Conservation (phyloP, 2,888 invertebrate genomes). For the Eubasilissa splendida region DNA sequence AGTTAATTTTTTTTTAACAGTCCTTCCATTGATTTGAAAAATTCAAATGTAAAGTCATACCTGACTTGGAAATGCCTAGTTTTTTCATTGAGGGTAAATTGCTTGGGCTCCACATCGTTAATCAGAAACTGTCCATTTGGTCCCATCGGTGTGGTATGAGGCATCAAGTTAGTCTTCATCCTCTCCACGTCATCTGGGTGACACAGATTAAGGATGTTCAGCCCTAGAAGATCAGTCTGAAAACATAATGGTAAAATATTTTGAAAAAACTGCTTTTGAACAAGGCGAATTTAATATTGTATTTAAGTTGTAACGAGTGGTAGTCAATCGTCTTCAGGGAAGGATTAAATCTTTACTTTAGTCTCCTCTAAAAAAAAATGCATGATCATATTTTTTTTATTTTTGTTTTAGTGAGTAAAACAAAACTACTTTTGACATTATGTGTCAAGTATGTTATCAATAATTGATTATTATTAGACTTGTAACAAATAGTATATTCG, state of each 20-base stretch:
- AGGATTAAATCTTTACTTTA: too few species aligned
- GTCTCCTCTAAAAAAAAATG: too few species aligned
- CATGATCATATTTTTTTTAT: too few species aligned
- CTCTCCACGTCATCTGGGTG: slow-evolving; percentile 82
- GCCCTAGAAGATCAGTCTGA: slow-evolving; percentile 86
- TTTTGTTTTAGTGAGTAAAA: too few species aligned
- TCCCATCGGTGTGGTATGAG: slow-evolving; percentile 68
- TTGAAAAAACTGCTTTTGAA: too few species aligned
- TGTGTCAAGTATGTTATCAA: too few species aligned
- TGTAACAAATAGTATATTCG: too few species aligned
- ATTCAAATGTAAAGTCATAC: slow-evolving; percentile 58
- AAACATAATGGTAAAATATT: slow-evolving; percentile 59
- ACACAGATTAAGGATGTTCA: slow-evolving; percentile 82
- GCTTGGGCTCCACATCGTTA: slow-evolving; percentile 42
- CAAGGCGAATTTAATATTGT: background rate
- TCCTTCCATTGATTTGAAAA: background rate
- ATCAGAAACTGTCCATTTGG: slow-evolving; percentile 72
- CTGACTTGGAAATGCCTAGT: slow-evolving; percentile 66
- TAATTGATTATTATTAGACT: too few species aligned
- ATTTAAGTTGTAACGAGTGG: background rate
- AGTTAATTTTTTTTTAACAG: background rate
- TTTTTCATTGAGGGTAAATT: slow-evolving; percentile 61
- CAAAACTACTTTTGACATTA: too few species aligned
- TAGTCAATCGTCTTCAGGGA: background rate
- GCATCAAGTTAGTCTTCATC: slow-evolving; percentile 78